A percentile compares a stretch with the other conserved stretches of the same genome.
phyloP scores from a whole-genome alignment of 2,888 invertebrate species.

The Eilema sororculum region DNA sequence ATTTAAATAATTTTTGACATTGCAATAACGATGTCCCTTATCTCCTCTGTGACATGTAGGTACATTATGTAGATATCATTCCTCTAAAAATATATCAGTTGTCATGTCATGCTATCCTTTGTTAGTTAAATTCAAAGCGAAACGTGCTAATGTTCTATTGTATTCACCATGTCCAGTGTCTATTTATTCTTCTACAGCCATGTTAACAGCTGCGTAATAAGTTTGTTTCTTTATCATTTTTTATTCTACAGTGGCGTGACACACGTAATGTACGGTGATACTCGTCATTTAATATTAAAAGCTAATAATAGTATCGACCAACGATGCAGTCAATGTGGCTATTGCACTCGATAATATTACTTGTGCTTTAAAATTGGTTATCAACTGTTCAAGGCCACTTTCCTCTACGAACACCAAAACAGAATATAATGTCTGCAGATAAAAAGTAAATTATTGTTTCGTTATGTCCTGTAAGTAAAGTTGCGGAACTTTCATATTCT shows the following conservation, averaged over 20 bases:
- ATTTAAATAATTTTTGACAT: constrained; percentile 27
- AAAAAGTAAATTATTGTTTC: not conserved
- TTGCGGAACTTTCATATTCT: constrained; percentile 13
- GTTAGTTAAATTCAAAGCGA: constrained; percentile 59
- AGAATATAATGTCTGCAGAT: too few relatives aligned
- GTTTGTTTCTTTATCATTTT: constrained; percentile 64
- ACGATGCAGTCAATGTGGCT: constrained; percentile 47
- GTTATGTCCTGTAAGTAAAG: not conserved
- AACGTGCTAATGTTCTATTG: constrained; percentile 48
- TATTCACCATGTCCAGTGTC: constrained; percentile 48
- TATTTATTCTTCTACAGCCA: constrained; percentile 56
- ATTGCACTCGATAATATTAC: constrained; percentile 53
- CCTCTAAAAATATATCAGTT: constrained; percentile 51
- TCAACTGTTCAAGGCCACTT: constrained; percentile 49
- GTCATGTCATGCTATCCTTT: constrained; percentile 63
- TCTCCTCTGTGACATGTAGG: constrained; percentile 23
- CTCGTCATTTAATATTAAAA: constrained; percentile 50
- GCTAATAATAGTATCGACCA: constrained; percentile 35
- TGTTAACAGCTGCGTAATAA: constrained; percentile 63
- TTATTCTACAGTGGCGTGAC: constrained; percentile 64
- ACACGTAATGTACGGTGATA: constrained; percentile 58
- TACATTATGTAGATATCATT: constrained; percentile 37
- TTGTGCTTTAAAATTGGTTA: constrained; percentile 54
- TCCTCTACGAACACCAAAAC: constrained; percentile 35
- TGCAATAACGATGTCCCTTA: constrained; percentile 38